Evolutionary conservation across 2,113 vertebrate species (phyloP), one percentile per base, ranked within the genome.

Genomic region (Vidua macroura): DNA sequence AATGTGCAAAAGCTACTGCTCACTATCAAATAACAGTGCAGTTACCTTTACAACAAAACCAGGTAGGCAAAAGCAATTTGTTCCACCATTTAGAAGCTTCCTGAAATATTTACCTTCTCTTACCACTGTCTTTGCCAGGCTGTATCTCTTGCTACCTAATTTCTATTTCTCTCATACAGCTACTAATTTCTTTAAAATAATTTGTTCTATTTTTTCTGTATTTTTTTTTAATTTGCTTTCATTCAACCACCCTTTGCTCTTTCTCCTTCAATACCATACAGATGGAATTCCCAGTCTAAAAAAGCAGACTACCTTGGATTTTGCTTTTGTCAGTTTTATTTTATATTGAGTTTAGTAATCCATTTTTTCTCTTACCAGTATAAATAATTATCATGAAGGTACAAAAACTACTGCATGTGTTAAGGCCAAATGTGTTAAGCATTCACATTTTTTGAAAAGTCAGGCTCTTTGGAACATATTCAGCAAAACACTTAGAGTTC

Each of bases 401-500:
- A 55, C 55, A 53, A 58, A 88, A 92, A 33, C 15, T 81, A 25
- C 37, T 1, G 2, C 19, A 7, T 73, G 27, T 73, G 23, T 66
- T 82, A 91, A 87, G 55, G 81, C n/a, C 67, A 82, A 84, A 56
- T 55, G 22, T 59, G 14, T 27, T 37, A n/a, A 81, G 70, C 35
- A 78, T 86, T 41, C 52, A 66, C 5, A 18, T 41, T 70, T 94
- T 81, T 64, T 49, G 35, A 68, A 66, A 92, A 95, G 82, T 91
- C 78, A 86, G 28, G 49, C 44, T 79, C 28, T 96, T 94, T 95
- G 94, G 94, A 96, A 93, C 58, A 35, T 72, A 46, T 95, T 97
- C 96, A 95, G 89, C 81, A 93, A 89, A 78, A 97, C 92, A 94
- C 83, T 95, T 94, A 84, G 22, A 91, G 81, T 79, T 67, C 69